A percentile compares a stretch with the other conserved stretches of the same genome.
Conservation (phyloP, 2,113 vertebrate species). For the Etia nguti region DNA sequence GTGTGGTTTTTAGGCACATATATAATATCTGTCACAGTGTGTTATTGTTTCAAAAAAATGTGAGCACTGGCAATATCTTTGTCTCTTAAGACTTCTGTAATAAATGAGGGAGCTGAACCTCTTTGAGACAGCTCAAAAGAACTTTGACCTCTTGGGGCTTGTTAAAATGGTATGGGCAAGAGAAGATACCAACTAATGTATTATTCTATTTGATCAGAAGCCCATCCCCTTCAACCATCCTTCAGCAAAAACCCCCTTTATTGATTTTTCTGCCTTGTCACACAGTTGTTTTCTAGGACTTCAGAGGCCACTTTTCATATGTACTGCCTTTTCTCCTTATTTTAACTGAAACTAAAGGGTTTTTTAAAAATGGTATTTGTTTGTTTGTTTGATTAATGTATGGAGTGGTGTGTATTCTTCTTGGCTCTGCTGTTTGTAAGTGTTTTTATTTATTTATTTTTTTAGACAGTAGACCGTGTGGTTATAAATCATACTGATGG, state of each 20-base stretch:
- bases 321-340: not conserved
- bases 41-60: not conserved
- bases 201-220: constrained; percentile 59
- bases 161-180: constrained; percentile 29
- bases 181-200: constrained; percentile 28
- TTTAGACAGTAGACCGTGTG: not conserved
- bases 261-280: constrained; percentile 9
- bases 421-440: not conserved
- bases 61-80: not conserved
- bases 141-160: constrained; percentile 34
- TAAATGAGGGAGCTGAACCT: constrained; percentile 32
- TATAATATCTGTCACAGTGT: not conserved
- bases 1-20: not conserved
- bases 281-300: not conserved
- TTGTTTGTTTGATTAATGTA: not conserved
- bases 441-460: not conserved
- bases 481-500: not conserved
- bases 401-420: not conserved
- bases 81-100: constrained; percentile 43
- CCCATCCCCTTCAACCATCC: not conserved
- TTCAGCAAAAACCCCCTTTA: not conserved
- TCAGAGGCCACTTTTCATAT: not conserved
- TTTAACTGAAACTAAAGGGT: not conserved
- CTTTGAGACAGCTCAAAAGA: not conserved
- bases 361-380: not conserved